Conservation (phyloP, 2,888 invertebrate species). For the Brachyopa scutellaris region DNA sequence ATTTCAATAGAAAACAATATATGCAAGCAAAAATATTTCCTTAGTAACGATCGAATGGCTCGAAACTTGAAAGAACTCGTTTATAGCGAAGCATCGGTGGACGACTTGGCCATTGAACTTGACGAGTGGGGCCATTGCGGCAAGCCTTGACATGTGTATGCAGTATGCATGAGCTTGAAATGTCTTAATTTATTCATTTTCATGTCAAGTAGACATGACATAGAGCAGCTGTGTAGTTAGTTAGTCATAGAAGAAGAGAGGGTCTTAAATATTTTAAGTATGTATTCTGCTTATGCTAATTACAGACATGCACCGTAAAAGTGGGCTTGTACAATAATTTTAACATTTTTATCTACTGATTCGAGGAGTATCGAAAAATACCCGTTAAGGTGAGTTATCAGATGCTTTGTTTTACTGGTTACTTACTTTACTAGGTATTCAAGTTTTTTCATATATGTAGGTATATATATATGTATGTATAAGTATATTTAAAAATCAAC, state of each 20-base stretch:
- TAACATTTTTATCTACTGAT: too few relatives aligned
- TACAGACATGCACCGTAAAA: constrained; percentile 16
- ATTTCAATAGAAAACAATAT: not conserved
- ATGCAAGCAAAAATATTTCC: constrained; percentile 11
- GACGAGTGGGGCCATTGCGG: constrained; percentile 19
- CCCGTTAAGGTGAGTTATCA: too few relatives aligned
- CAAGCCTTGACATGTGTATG: constrained; percentile 24
- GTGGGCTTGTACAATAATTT: not conserved
- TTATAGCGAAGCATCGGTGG: constrained; percentile 4
- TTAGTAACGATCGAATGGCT: not conserved
- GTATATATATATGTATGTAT: too few relatives aligned
- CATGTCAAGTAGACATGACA: constrained; percentile 36
- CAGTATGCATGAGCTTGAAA: not conserved
- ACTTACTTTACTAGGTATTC: too few relatives aligned
- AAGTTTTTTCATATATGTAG: too few relatives aligned
- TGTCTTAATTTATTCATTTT: constrained; percentile 52
- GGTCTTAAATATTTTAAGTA: constrained; percentile 33
- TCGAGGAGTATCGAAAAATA: too few relatives aligned
- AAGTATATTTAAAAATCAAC: too few relatives aligned
- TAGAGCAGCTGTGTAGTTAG: not conserved
- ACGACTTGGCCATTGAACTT: constrained; percentile 62
- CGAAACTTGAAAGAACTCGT: not conserved
- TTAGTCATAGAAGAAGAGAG: constrained; percentile 22
- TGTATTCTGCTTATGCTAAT: constrained; percentile 40
- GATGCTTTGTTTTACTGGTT: too few relatives aligned